phyloP scores from a whole-genome alignment of 2,888 invertebrate genomes.

The Coelopa pilipes region DNA sequence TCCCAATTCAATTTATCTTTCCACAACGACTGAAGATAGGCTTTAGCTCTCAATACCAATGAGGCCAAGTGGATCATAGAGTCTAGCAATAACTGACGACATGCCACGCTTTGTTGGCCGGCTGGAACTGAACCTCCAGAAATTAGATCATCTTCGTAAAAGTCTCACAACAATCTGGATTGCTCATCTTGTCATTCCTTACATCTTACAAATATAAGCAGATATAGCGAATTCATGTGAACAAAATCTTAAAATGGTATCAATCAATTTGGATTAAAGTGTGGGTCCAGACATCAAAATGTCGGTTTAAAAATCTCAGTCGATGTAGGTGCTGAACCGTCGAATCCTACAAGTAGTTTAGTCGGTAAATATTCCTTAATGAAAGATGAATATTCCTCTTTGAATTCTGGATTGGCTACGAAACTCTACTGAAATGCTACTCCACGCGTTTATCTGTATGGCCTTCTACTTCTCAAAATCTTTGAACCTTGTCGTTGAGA shows the following conservation, averaged over 20 bases:
- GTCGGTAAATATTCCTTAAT: conserved; percentile 20
- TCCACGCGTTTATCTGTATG: conserved; percentile 17
- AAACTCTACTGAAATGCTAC: conserved; percentile 33
- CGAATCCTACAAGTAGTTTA: conserved; percentile 31
- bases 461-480: neutral
- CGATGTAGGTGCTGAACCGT: conserved; percentile 22
- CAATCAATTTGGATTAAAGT: neutral
- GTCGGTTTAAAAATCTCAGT: conserved; percentile 10
- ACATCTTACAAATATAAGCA: conserved; percentile 24
- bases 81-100: too few species aligned
- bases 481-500: neutral
- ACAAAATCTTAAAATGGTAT: conserved; percentile 9
- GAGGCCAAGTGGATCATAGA: too few species aligned
- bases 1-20: too few species aligned
- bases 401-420: neutral
- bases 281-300: conserved; percentile 16
- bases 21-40: neutral
- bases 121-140: too few species aligned
- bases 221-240: conserved; percentile 12
- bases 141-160: conserved; percentile 39
- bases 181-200: conserved; percentile 13
- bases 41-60: conserved; percentile 26
- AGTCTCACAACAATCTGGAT: conserved; percentile 27
- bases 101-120: too few species aligned
- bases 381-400: conserved; percentile 8